Percentiles rank a stretch among this genome's conserved stretches.
phyloP scores from a whole-genome alignment of 2,113 vertebrate species.

The Callaeas wilsoni region DNA sequence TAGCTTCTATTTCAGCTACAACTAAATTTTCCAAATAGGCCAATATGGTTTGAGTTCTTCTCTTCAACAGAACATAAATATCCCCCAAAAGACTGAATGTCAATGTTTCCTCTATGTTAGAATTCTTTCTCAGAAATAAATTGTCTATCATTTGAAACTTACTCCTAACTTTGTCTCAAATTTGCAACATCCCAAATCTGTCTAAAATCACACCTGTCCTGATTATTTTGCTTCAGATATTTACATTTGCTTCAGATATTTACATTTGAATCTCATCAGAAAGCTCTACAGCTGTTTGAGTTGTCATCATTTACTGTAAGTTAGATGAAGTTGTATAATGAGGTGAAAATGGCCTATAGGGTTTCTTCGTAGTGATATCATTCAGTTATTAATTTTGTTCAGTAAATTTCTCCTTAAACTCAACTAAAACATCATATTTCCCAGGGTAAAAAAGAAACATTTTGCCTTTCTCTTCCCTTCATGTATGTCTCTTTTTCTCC shows the following conservation, averaged over 20 bases:
- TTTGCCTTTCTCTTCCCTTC: background rate
- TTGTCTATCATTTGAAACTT: background rate
- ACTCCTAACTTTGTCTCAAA: background rate
- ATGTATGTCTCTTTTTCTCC: background rate
- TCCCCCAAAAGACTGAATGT: background rate
- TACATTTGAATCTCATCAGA: background rate
- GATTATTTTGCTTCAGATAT: background rate
- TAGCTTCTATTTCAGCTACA: background rate
- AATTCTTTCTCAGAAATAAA: background rate
- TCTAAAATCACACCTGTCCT: background rate
- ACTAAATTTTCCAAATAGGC: background rate
- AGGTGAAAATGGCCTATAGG: background rate
- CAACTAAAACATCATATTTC: background rate
- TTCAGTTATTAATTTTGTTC: background rate
- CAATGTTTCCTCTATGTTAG: background rate
- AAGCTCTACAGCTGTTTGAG: background rate
- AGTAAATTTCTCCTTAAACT: background rate
- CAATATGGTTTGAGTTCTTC: background rate
- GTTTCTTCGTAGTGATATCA: background rate
- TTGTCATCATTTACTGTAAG: background rate
- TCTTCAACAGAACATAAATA: background rate
- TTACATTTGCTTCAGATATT: background rate
- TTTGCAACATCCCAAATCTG: background rate
- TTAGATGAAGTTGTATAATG: background rate
- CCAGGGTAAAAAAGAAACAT: too few relatives aligned